These are phyloP conservation scores for Eretmocerus hayati DNA, from an alignment of 2,888 invertebrate genomes.

Conservation along the genomic window DNA sequence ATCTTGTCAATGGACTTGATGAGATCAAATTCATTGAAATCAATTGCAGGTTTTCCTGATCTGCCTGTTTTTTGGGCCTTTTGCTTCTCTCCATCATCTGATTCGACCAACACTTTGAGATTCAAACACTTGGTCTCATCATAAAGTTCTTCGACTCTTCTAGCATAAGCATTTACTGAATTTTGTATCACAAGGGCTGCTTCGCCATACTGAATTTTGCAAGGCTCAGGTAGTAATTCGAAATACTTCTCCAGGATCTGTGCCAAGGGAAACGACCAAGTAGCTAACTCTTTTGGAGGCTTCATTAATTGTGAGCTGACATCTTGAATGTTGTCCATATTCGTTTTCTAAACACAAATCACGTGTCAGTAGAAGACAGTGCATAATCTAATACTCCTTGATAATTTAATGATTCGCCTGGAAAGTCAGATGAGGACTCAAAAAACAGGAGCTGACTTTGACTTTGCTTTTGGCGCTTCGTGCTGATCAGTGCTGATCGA, in stretches of 20 bases:
- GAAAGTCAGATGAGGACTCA: too few relatives aligned
- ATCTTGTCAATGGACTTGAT: conserved; percentile 29
- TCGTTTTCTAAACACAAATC: too few relatives aligned
- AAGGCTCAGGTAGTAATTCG: conserved; percentile 27
- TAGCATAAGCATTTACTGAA: conserved; percentile 62
- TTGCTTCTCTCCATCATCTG: conserved; percentile 7
- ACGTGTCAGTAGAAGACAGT: too few relatives aligned
- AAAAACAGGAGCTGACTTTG: too few relatives aligned
- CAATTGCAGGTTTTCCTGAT: conserved; percentile 23
- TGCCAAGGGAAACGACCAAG: conserved; percentile 39
- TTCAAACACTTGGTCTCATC: conserved; percentile 46
- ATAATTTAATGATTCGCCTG: too few relatives aligned
- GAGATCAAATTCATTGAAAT: conserved; percentile 34
- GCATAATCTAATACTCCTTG: too few relatives aligned
- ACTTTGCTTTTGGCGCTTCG: too few relatives aligned
- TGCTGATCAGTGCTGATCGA: too few relatives aligned
- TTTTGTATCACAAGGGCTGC: conserved; percentile 72
- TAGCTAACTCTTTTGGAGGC: conserved; percentile 36
- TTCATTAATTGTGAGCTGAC: conserved; percentile 34
- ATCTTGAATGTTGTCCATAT: too few relatives aligned
- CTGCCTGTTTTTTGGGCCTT: conserved; percentile 23
- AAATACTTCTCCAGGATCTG: conserved; percentile 36
- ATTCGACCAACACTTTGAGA: conserved; percentile 39
- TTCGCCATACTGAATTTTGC: conserved; percentile 61
- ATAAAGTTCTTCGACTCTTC: conserved; percentile 63